Conservation (phyloP, 2,797 vertebrate species). For the Threskiornis aethiopicus region DNA sequence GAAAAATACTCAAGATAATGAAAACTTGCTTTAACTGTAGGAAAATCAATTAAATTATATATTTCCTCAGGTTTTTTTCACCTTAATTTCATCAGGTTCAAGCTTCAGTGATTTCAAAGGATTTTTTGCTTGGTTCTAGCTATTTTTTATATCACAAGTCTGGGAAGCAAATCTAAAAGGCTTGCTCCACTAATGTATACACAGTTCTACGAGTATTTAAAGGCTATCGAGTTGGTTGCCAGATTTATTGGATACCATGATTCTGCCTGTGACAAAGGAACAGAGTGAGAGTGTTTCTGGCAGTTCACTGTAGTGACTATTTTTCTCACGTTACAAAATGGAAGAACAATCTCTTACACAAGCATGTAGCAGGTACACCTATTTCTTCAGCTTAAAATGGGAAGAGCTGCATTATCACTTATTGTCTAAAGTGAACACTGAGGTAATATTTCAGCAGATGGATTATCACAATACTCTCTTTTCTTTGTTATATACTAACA, state of each 20-base stretch:
- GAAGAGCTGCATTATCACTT: neutral
- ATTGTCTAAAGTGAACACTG: neutral
- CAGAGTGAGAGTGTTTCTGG: neutral
- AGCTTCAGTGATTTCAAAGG: neutral
- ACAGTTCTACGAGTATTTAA: neutral
- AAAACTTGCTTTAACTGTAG: slow-evolving; percentile 10
- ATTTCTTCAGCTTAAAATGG: neutral
- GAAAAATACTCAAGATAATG: neutral
- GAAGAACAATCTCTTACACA: neutral
- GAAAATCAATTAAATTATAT: slow-evolving; percentile 31
- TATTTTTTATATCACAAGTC: neutral
- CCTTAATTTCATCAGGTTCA: slow-evolving; percentile 16
- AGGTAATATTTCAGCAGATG: slow-evolving; percentile 28
- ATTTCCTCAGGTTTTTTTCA: neutral
- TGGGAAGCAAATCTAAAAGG: neutral
- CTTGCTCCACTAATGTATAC: neutral
- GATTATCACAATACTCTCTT: slow-evolving; percentile 4
- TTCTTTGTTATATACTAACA: slow-evolving; percentile 36
- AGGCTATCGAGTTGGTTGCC: neutral
- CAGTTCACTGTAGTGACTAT: neutral
- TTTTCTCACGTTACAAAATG: neutral
- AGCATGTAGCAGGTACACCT: neutral
- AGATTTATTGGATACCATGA: neutral
- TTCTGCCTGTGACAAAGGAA: neutral
- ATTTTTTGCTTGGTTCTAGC: neutral